These are phyloP conservation scores for Cervus canadensis DNA, from an alignment of 2,113 vertebrate species.

Conservation along the genomic window DNA sequence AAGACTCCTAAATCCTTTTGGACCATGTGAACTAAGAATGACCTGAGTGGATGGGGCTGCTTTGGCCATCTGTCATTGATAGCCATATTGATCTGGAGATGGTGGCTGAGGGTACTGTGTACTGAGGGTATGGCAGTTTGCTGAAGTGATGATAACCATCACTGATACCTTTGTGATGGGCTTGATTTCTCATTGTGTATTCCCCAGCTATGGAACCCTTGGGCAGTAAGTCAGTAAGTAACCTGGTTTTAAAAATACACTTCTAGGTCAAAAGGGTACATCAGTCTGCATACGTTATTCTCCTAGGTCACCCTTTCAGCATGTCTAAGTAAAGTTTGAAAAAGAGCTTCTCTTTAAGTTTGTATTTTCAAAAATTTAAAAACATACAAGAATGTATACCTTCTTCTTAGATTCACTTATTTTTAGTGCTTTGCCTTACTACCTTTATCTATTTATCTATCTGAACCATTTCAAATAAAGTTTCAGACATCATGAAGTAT, in stretches of 20 bases:
- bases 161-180: slow-evolving; percentile 72
- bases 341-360: not conserved
- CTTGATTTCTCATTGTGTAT: slow-evolving; percentile 65
- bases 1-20: slow-evolving; percentile 66
- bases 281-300: not conserved
- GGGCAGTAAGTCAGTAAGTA: slow-evolving; percentile 57
- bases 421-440: not conserved
- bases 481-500: not conserved
- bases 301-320: not conserved
- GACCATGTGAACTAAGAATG: slow-evolving; percentile 78
- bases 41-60: slow-evolving; percentile 72
- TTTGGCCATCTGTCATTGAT: slow-evolving; percentile 76
- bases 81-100: slow-evolving; percentile 80
- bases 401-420: not conserved
- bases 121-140: slow-evolving; percentile 73
- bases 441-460: not conserved
- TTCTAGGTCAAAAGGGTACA: slow-evolving; percentile 63
- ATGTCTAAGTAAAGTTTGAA: not conserved
- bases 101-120: slow-evolving; percentile 78
- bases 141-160: slow-evolving; percentile 76
- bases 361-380: slow-evolving; percentile 41
- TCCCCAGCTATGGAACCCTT: slow-evolving; percentile 45
- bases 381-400: not conserved
- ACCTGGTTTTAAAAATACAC: slow-evolving; percentile 63
- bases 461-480: not conserved